Percentiles rank a stretch among this genome's conserved stretches.
These are phyloP conservation scores for Hiodon alosoides DNA, from an alignment of 2,113 vertebrate species.

Conservation along the genomic window DNA sequence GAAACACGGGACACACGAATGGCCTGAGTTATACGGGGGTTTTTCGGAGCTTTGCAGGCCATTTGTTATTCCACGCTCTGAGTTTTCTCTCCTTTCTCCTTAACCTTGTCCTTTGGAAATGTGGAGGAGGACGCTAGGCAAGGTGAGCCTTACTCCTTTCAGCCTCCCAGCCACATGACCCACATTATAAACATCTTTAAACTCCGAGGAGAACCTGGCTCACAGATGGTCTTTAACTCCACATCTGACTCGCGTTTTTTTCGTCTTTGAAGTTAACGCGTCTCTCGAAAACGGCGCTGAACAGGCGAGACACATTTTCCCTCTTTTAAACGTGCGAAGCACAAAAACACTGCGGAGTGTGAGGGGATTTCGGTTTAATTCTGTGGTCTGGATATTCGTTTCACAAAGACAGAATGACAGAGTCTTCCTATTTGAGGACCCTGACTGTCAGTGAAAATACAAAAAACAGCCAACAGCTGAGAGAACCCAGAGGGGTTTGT, in stretches of 20 bases:
- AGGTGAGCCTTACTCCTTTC: too few species aligned
- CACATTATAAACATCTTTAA: too few species aligned
- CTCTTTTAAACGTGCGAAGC: slow-evolving; percentile 14
- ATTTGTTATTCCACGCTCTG: too few species aligned
- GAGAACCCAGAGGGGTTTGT: not conserved
- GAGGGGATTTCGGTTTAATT: not conserved
- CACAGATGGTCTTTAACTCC: slow-evolving; percentile 25
- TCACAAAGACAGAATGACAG: not conserved
- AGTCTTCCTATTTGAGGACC: not conserved
- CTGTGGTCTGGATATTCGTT: not conserved
- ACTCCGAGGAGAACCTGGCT: slow-evolving; percentile 5
- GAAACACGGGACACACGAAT: too few species aligned
- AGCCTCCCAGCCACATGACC: too few species aligned
- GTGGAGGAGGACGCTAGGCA: too few species aligned
- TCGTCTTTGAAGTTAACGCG: slow-evolving; percentile 25
- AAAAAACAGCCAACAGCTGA: slow-evolving; percentile 13
- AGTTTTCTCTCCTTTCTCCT: too few species aligned
- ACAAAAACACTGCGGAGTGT: slow-evolving; percentile 5
- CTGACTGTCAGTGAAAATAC: slow-evolving; percentile 18
- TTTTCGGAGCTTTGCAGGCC: too few species aligned
- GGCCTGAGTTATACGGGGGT: too few species aligned
- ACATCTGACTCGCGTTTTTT: slow-evolving; percentile 38
- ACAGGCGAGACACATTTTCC: slow-evolving; percentile 26
- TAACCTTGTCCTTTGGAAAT: too few species aligned
- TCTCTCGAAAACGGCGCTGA: slow-evolving; percentile 15